A percentile compares a stretch with the other conserved stretches of the same genome.
These are phyloP conservation scores for Bombus polaris DNA, from an alignment of 1,140 invertebrate species.

Conservation along the genomic window DNA sequence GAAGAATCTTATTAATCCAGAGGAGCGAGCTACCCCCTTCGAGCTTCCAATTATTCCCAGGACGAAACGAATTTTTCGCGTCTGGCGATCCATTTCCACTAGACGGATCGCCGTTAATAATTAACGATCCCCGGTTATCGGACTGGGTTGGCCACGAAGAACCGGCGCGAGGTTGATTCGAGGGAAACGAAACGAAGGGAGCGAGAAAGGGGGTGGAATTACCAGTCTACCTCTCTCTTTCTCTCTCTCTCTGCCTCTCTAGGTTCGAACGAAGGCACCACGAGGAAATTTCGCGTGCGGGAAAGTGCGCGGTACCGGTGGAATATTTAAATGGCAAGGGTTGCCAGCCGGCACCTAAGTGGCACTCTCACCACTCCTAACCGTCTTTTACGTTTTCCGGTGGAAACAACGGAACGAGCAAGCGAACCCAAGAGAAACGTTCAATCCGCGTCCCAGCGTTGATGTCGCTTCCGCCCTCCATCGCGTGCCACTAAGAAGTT, in stretches of 20 bases:
- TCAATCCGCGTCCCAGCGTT: conserved; percentile 48
- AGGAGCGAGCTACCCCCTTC: neutral
- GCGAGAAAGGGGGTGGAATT: conserved; percentile 33
- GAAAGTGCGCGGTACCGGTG: conserved; percentile 58
- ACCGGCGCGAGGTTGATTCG: conserved; percentile 22
- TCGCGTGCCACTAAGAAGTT: conserved; percentile 58
- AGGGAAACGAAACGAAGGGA: conserved; percentile 9
- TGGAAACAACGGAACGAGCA: conserved; percentile 59
- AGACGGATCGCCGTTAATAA: conserved; percentile 62
- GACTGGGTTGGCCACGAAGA: conserved; percentile 40
- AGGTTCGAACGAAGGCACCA: conserved; percentile 37
- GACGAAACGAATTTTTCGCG: neutral
- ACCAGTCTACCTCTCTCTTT: neutral
- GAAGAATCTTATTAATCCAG: neutral
- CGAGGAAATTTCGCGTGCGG: conserved; percentile 68
- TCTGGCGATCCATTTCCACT: conserved; percentile 15
- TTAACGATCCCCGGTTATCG: conserved; percentile 60
- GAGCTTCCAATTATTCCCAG: neutral
- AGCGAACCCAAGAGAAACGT: conserved; percentile 25
- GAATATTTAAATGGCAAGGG: conserved; percentile 70
- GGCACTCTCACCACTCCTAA: conserved; percentile 68
- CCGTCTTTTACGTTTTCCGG: conserved; percentile 69
- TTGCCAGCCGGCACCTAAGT: conserved; percentile 65
- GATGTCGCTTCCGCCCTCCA: conserved; percentile 34
- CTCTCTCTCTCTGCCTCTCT: neutral